Evolutionary conservation across 1,140 invertebrate genomes (phyloP), one percentile per base, ranked within the genome.

Genomic region (Matsumurasca onukii): DNA sequence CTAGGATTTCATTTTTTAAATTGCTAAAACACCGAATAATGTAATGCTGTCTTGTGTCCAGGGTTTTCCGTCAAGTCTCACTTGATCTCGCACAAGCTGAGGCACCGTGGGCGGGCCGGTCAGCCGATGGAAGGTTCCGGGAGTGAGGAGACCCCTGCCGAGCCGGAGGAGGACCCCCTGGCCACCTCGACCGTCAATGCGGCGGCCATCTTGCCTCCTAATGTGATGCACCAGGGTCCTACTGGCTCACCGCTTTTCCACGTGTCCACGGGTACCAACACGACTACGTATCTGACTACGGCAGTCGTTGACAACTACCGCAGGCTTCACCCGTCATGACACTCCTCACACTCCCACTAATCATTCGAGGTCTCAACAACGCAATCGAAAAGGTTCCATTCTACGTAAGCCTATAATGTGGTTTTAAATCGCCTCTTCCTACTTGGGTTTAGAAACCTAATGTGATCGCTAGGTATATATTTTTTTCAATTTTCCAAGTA

Each of bases 51-150:
- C n/a, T n/a, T n/a, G 78, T 82, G 81, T 63, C 84, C 84, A 74
- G 81, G 80, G 27, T 86, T 86, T 70, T 79, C 80, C 0, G 77
- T 80, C 2, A 83, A 83, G 70, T 79, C 83, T 70, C 81, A 82
- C 71, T 79, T 85, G 1, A 79, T 76, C 17, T 79, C 80, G 1
- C 83, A 85, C 68, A 83, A 81, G 71, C 69, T 80, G 15, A 77
- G 81, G 30, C 83, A 84, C 70, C 75, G 79, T 55, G 79, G 78
- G 12, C 82, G 80, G 45, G 78, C 73, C 65, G 77, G 72, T 62
- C 65, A 70, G 57, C 73, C 61, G 51, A 61, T 29, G 27, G 20
- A 61, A 1, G 27, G 57, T 25, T 15, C 3, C 3, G 62, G 70
- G 70, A 27, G 68, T 22, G 71, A 75, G 15, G 71, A 71, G 51